Base-by-base conservation (phyloP, 2,113 vertebrate genomes). In the Sigmodon hispidus region DNA sequence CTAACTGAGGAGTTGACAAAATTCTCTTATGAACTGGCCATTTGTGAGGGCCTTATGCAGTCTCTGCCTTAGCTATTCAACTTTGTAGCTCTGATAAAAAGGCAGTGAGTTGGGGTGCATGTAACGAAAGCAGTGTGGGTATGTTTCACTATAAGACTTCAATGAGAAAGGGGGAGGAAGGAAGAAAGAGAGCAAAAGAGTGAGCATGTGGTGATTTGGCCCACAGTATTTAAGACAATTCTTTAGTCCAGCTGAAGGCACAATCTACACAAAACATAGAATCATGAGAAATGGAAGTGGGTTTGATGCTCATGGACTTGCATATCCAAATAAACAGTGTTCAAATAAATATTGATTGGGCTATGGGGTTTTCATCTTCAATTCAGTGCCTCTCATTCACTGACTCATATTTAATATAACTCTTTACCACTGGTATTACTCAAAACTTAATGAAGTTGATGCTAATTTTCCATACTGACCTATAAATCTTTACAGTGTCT, bases 401-500 rank as follows among this genome's bases (percentile, higher is more conserved):
- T 50, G 26, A 88, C 65, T 90, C 36, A 72, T 72, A 43, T 57
- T 92, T 36, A 40, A 90, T 85, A 61, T 93, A n/a, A 40, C 52
- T 50, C 3, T 45, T 95, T 67, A 67, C 5, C 69, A 84, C 79
- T 88, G 10, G 61, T 50, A 76, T 34, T 65, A 45, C 26, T 93
- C 69, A 93, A 36, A 24, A 36, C 13, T 65, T 86, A 57, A 21
- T 95, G 45, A 21, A 79, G 15, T 79, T 81, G 19, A 87, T 93
- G 43, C 7, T 80, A 87, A 94, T 43, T 36, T 85, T 94, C 61
- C 36, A 50, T 48, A 43, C 3, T 19, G 83, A 93, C 57, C 80
- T 92, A 34, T 80, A 90, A 94, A 81, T 96, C 72, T 81, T 55
- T 91, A 57, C 24, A 91, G 36, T 86, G 86, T 72, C 26, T 69